Evolutionary conservation across 2,113 vertebrate genomes (phyloP).

Genomic region (Dicerorhinus sumatrensis): DNA sequence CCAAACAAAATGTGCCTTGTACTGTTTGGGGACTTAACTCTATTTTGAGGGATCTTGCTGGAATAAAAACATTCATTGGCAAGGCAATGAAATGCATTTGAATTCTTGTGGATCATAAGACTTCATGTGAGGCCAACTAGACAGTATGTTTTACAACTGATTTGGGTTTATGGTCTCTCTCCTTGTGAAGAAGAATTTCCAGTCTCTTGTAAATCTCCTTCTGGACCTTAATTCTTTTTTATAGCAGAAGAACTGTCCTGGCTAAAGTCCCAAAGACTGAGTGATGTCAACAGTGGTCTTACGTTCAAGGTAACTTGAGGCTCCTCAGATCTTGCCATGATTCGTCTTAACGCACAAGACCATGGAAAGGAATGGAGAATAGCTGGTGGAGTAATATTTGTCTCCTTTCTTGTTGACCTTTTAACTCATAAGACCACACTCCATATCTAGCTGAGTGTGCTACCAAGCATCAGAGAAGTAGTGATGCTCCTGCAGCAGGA

Average conservation of each 20-base stretch:
- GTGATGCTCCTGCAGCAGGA: not conserved
- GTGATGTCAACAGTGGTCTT: not conserved
- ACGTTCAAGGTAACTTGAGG: not conserved
- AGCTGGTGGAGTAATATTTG: not conserved
- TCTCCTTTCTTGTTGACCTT: not conserved
- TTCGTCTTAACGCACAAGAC: not conserved
- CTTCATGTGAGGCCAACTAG: not conserved
- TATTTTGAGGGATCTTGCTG: not conserved
- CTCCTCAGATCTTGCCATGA: not conserved
- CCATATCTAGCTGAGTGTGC: not conserved
- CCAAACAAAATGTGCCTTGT: not conserved
- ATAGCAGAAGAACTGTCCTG: not conserved
- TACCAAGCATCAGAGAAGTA: not conserved
- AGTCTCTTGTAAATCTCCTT: not conserved
- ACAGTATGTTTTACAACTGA: not conserved
- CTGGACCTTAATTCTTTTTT: not conserved
- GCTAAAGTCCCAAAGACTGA: not conserved
- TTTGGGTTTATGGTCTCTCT: not conserved
- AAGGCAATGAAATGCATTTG: not conserved
- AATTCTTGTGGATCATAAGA: not conserved
- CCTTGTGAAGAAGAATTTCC: not conserved
- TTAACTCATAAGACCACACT: not conserved
- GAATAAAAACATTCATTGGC: not conserved
- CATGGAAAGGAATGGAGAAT: not conserved
- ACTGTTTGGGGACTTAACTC: not conserved